phyloP scores from a whole-genome alignment of 2,113 vertebrate genomes.

The Myxocyprinus asiaticus region DNA sequence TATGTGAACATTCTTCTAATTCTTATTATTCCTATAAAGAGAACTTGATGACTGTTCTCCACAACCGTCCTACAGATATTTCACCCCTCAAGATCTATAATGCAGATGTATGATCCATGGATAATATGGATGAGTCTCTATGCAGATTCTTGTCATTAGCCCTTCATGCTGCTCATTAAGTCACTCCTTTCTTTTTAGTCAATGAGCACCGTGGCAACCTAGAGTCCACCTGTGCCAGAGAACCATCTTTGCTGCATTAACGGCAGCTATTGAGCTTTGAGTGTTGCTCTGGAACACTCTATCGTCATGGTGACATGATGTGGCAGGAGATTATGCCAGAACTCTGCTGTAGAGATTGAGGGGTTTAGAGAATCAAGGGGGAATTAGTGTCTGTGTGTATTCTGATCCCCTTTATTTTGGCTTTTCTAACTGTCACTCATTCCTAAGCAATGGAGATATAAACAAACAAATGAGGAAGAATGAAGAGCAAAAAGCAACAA shows the following conservation, averaged over 20 bases:
- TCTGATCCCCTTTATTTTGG: constrained; percentile 12
- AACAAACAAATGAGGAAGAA: background rate
- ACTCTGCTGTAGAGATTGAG: constrained; percentile 8
- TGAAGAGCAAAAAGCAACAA: background rate
- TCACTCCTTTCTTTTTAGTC: constrained; percentile 12
- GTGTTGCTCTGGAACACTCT: constrained; percentile 35
- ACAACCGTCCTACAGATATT: background rate
- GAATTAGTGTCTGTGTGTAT: constrained; percentile 26
- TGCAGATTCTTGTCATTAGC: constrained; percentile 14
- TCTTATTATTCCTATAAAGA: background rate
- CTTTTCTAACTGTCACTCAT: constrained; percentile 5
- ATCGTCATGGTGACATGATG: constrained; percentile 39
- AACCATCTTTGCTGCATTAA: constrained; percentile 23
- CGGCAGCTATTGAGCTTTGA: constrained; percentile 15
- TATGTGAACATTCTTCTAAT: too few species aligned
- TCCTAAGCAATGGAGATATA: background rate
- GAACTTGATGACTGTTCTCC: background rate
- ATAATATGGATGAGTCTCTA: constrained; percentile 4
- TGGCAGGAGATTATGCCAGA: background rate
- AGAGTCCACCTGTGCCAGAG: constrained; percentile 35
- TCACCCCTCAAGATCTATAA: background rate
- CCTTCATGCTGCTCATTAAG: constrained; percentile 20
- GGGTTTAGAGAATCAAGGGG: constrained; percentile 17
- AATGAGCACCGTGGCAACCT: constrained; percentile 15
- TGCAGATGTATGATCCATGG: constrained; percentile 5